A percentile compares a stretch with the other conserved stretches of the same genome.
phyloP scores from a whole-genome alignment of 2,888 invertebrate genomes.

The Thalpophila matura region DNA sequence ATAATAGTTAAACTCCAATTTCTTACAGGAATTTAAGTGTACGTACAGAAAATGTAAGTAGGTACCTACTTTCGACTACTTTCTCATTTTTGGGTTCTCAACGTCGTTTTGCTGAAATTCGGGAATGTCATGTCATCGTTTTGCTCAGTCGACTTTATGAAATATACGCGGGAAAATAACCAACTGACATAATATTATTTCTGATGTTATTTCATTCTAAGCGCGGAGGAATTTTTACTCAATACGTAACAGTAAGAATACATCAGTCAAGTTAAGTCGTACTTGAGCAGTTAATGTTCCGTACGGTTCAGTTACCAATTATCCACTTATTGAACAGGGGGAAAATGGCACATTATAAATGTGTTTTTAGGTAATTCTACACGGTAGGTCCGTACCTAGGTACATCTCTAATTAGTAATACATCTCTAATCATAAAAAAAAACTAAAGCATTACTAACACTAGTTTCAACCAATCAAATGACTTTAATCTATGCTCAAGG shows the following conservation, averaged over 20 bases:
- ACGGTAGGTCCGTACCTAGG: too few species aligned
- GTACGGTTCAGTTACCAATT: neutral
- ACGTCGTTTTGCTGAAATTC: constrained; percentile 15
- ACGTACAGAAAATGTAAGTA: too few species aligned
- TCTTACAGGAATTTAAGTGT: neutral
- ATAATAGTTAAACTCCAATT: constrained; percentile 8
- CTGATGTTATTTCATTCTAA: constrained; percentile 47
- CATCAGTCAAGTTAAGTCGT: neutral
- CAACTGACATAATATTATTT: constrained; percentile 49
- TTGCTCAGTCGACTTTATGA: constrained; percentile 49
- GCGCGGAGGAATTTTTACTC: constrained; percentile 43
- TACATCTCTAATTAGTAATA: too few species aligned
- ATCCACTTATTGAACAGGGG: neutral
- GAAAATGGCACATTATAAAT: too few species aligned
- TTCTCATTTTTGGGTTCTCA: constrained; percentile 5
- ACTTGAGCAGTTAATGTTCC: neutral
- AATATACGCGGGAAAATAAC: constrained; percentile 54
- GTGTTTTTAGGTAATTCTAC: too few species aligned
- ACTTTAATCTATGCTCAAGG: too few species aligned
- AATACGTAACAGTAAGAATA: constrained; percentile 17
- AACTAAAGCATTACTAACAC: too few species aligned
- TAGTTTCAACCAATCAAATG: too few species aligned
- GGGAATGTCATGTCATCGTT: constrained; percentile 8
- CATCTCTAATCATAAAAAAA: too few species aligned
- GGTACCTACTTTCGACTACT: neutral